Percentiles rank a stretch among this genome's conserved stretches.
Evolutionary conservation across 2,888 invertebrate species (phyloP).

Genomic region (Hydropsyche betteni): DNA sequence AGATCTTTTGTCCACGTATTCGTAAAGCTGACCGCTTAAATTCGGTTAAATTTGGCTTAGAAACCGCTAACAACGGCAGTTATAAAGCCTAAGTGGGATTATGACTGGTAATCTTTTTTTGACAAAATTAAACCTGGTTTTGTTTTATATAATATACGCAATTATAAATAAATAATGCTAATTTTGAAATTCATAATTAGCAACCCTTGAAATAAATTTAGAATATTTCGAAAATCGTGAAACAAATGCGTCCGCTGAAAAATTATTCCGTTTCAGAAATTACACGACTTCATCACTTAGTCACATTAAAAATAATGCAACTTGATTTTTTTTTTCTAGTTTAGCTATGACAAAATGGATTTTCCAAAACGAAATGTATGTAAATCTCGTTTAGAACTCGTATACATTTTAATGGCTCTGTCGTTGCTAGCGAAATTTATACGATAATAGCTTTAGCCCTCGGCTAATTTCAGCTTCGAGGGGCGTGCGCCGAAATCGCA

Average conservation of each 20-base stretch:
- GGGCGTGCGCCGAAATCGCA: not conserved
- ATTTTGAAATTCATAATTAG: too few relatives aligned
- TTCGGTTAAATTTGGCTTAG: constrained; percentile 6
- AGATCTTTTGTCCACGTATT: too few relatives aligned
- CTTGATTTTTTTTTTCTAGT: too few relatives aligned
- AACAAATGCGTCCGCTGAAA: too few relatives aligned
- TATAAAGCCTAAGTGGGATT: constrained; percentile 4
- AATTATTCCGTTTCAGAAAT: too few relatives aligned
- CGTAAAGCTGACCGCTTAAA: constrained; percentile 6
- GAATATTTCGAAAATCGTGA: too few relatives aligned
- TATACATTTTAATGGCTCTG: not conserved
- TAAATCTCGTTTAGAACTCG: not conserved
- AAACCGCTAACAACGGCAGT: constrained; percentile 20
- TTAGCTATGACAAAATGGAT: too few relatives aligned
- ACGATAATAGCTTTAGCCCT: constrained; percentile 24
- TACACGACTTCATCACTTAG: too few relatives aligned
- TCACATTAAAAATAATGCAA: too few relatives aligned
- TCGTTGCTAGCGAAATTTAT: constrained; percentile 15
- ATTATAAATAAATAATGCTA: not conserved
- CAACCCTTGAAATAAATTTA: too few relatives aligned
- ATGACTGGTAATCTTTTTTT: constrained; percentile 8
- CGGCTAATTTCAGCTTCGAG: constrained; percentile 15
- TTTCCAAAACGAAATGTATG: not conserved
- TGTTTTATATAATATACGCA: not conserved
- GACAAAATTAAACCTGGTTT: constrained; percentile 2